These are phyloP conservation scores for Gortyna flavago DNA, from an alignment of 2,888 invertebrate genomes.

Conservation along the genomic window DNA sequence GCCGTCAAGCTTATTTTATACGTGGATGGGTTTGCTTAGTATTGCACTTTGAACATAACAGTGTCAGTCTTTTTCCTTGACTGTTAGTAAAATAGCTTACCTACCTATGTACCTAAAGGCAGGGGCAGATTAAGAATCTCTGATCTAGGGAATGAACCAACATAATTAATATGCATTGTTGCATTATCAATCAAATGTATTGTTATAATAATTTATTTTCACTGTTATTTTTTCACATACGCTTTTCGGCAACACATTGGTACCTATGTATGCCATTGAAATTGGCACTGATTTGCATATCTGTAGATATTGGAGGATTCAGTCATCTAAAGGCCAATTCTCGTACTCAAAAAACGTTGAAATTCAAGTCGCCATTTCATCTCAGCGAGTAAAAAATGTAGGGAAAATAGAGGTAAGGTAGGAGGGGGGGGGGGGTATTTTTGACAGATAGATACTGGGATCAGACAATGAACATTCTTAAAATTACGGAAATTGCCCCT, in stretches of 20 bases:
- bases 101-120: not conserved
- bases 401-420: no score
- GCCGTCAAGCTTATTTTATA: not conserved
- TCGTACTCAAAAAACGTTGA: no score
- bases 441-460: no score
- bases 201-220: slow-evolving; percentile 38
- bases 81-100: not conserved
- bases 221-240: not conserved
- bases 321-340: no score
- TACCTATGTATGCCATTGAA: not conserved
- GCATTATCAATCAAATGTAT: slow-evolving; percentile 40
- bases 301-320: not conserved
- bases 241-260: not conserved
- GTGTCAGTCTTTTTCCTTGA: not conserved
- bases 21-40: not conserved
- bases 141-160: not conserved
- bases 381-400: no score
- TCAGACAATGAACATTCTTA: no score
- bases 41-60: not conserved
- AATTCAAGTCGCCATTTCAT: no score
- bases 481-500: no score
- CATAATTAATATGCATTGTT: slow-evolving; percentile 37
- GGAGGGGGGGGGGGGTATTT: no score
- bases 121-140: not conserved
- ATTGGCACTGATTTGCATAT: not conserved